These are phyloP conservation scores for Oncopeltus fasciatus DNA, from an alignment of 1,140 invertebrate species.

Conservation along the genomic window DNA sequence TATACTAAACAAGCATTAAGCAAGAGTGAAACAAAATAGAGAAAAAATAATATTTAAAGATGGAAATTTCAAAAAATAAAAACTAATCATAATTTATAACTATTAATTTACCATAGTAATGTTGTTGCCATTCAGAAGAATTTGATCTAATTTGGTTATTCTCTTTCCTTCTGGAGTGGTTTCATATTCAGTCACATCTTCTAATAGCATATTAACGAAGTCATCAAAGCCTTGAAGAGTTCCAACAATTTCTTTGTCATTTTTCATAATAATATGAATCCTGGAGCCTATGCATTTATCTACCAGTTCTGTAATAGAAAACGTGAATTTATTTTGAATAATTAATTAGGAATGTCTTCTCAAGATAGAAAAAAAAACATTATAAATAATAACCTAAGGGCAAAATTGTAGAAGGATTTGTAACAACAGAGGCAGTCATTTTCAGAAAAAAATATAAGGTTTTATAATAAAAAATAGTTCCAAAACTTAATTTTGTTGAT, in stretches of 20 bases:
- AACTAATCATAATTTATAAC: constrained; percentile 3
- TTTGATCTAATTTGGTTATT: constrained; percentile 94
- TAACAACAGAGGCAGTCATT: constrained; percentile 29
- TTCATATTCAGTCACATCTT: constrained; percentile 89
- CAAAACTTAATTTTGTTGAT: no score
- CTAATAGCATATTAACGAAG: constrained; percentile 94
- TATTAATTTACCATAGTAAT: constrained; percentile 82
- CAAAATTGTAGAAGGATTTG: constrained; percentile 56
- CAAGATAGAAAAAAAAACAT: not conserved
- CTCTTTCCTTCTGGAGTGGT: constrained; percentile 89
- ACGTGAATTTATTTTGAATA: constrained; percentile 13
- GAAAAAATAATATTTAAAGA: no score
- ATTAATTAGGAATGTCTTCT: not conserved
- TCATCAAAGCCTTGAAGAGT: constrained; percentile 96
- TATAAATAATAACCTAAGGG: constrained; percentile 41
- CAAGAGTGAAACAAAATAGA: no score
- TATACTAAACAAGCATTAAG: no score
- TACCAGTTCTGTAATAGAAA: constrained; percentile 67
- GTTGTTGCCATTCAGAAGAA: constrained; percentile 97
- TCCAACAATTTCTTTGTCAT: constrained; percentile 98
- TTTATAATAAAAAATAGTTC: no score
- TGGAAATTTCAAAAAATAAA: no score
- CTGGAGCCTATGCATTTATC: constrained; percentile 99
- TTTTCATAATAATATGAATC: constrained; percentile 99
- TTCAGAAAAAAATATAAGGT: constrained; percentile 16